Conservation (phyloP, 2,113 vertebrate species). For the Actinemys pallida region DNA sequence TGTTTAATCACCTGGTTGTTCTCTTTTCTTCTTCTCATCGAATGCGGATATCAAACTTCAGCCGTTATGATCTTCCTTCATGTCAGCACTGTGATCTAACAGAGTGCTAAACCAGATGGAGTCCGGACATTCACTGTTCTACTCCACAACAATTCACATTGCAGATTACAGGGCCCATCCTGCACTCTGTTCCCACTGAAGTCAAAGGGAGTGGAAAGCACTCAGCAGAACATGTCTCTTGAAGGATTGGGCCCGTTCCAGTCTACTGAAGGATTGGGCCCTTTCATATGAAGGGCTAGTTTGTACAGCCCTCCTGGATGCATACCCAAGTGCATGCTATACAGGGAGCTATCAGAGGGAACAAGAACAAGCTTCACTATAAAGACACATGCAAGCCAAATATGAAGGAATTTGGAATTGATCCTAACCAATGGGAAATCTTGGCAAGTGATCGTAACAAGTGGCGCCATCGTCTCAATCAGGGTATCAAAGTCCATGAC, state of each 20-base stretch:
- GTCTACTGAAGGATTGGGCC: not conserved
- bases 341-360: no score
- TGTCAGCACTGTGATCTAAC: not conserved
- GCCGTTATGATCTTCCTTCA: not conserved
- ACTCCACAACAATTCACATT: not conserved
- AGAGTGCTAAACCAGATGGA: not conserved
- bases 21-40: not conserved
- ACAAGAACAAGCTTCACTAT: no score
- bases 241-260: not conserved
- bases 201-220: not conserved
- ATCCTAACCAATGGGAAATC: no score
- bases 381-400: no score
- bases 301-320: not conserved
- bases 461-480: no score
- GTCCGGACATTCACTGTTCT: not conserved
- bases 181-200: not conserved
- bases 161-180: not conserved
- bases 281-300: not conserved
- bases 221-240: not conserved
- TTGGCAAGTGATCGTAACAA: no score
- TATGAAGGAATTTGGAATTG: no score
- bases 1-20: not conserved
- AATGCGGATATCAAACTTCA: not conserved
- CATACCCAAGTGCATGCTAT: no score
- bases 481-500: no score